Base-by-base conservation (phyloP, 2,113 vertebrate genomes). In the Psettodes erumei region DNA sequence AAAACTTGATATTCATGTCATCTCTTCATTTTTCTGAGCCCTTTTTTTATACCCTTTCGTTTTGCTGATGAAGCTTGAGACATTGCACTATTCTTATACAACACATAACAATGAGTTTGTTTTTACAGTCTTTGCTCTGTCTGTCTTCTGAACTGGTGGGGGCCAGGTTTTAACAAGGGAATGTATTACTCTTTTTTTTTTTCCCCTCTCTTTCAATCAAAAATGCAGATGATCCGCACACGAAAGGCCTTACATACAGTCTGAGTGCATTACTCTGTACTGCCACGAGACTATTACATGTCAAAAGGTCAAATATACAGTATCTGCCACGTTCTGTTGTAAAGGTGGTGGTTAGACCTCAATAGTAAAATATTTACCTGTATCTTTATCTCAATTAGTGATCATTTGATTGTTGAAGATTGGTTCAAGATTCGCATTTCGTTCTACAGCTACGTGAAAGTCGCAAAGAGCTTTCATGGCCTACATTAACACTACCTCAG, bases 401-500 rank as follows among this genome's bases (percentile, higher is more conserved):
- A 48, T 60, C 25, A 66, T 60, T 63, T 66, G 2, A 56, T 42
- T 48, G 64, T 65, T 51, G 35, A 35, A 63, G 13, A 64, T 63
- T 61, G 47, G 40, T 60, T 62, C 6, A 73, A 32, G 51, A 62
- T 30, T 77, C 9, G 18, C 19, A 38, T 63, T 59, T 35, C 16
- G 35, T n/a, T 38, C 3, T 50, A 63, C 18, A 81, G 51, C 75
- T 69, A 63, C 28, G 37, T 48, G 48, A 68, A 73, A 75, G 42
- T 61, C 37, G 73, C 55, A 58, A 65, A 55, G 33, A 80, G 62
- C 54, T 77, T 47, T 77, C 56, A 81, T 87, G 69, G 85, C 84
- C 88, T 88, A 77, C 59, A 84, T 77, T 82, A 84, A 88, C 84
- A 72, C 91, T 93, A 92, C 93, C 91, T 93, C 92, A 93, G 89